phyloP scores from a whole-genome alignment of 37 sponge, comb jelly and placozoan genomes.

The Amphimedon queenslandica region DNA sequence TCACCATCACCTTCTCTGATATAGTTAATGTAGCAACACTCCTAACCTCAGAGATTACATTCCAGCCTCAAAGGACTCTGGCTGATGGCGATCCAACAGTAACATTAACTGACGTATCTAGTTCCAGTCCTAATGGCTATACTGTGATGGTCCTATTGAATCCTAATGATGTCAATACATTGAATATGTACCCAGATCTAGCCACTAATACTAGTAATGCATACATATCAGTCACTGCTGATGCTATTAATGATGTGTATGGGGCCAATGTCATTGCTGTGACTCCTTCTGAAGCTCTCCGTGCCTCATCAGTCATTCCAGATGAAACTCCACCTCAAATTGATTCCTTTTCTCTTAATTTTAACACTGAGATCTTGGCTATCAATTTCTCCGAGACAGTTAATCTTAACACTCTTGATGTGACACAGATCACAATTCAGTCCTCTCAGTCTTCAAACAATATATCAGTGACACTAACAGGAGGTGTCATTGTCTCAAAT shows the following conservation, averaged over 20 bases:
- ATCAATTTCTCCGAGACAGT: slow-evolving; percentile 76
- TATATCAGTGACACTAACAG: slow-evolving; percentile 52
- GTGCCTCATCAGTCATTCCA: slow-evolving; percentile 32
- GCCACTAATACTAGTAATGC: slow-evolving; percentile 62
- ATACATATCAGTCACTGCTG: slow-evolving; percentile 70
- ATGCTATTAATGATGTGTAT: slow-evolving; percentile 45
- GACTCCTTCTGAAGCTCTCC: slow-evolving; percentile 35
- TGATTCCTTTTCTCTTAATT: slow-evolving; percentile 29
- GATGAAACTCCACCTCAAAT: slow-evolving; percentile 53
- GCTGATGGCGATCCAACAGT: slow-evolving; percentile 23
- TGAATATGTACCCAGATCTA: slow-evolving; percentile 62
- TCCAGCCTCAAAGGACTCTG: slow-evolving; percentile 43
- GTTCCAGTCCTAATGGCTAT: slow-evolving; percentile 36
- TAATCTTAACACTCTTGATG: slow-evolving; percentile 46
- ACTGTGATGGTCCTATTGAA: slow-evolving; percentile 29
- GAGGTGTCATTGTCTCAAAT: slow-evolving; percentile 35
- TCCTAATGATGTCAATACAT: slow-evolving; percentile 48
- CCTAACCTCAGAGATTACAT: slow-evolving; percentile 28
- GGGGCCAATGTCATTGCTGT: slow-evolving; percentile 58
- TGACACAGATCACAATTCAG: slow-evolving; percentile 55
- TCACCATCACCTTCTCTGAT: slow-evolving; percentile 63
- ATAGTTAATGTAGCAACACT: slow-evolving; percentile 46
- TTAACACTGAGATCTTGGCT: slow-evolving; percentile 42
- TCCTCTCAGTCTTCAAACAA: slow-evolving; percentile 9
- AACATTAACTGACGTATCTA: slow-evolving; percentile 38